phyloP scores from a whole-genome alignment of 2,113 vertebrate genomes.

The Malurus cyaneus region DNA sequence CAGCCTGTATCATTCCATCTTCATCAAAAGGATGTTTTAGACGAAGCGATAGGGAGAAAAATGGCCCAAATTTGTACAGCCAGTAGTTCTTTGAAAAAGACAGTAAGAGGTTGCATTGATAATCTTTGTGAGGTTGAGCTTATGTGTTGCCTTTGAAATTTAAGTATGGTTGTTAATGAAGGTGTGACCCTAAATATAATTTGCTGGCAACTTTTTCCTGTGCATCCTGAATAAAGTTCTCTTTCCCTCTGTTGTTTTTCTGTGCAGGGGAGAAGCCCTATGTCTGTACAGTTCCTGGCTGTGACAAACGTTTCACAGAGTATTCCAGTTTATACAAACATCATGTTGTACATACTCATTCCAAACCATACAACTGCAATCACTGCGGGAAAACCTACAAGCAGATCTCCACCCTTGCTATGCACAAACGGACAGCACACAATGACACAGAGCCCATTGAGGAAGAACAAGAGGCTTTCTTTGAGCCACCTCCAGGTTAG shows the following conservation, averaged over 20 bases:
- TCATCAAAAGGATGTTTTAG: neutral
- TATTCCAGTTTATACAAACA: constrained; percentile 99
- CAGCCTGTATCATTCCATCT: neutral
- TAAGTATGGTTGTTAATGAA: neutral
- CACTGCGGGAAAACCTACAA: constrained; percentile 99
- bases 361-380: constrained; percentile 99
- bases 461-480: constrained; percentile 95
- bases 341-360: constrained; percentile 97
- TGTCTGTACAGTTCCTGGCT: constrained; percentile 97
- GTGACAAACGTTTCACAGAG: constrained; percentile 98
- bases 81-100: neutral
- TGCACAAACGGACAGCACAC: constrained; percentile 97
- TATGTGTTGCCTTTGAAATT: neutral
- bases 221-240: neutral
- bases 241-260: neutral
- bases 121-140: neutral
- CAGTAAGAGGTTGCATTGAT: neutral
- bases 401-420: constrained; percentile 96
- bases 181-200: neutral
- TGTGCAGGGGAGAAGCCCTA: constrained; percentile 94
- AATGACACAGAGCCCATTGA: constrained; percentile 98
- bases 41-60: neutral
- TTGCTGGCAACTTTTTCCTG: neutral
- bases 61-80: neutral
- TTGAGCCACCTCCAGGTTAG: constrained; percentile 92